Conservation (phyloP, 2,888 invertebrate genomes). For the Tetranychus truncatus region DNA sequence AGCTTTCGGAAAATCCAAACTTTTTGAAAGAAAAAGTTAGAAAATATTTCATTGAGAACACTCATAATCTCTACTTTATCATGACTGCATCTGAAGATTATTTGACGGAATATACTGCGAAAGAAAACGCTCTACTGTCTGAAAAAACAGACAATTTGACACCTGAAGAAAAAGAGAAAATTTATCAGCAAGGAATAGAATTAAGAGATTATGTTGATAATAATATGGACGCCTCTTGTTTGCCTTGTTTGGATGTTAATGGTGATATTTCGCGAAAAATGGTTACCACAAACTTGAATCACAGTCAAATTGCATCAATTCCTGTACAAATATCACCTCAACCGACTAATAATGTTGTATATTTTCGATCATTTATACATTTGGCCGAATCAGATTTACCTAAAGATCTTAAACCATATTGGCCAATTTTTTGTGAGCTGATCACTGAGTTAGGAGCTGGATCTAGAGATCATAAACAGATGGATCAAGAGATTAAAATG, state of each 20-base stretch:
- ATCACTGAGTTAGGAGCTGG: constrained; percentile 68
- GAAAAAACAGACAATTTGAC: constrained; percentile 44
- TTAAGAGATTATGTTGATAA: constrained; percentile 52
- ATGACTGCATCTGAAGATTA: constrained; percentile 67
- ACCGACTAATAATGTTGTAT: constrained; percentile 75
- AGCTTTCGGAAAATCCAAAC: constrained; percentile 45
- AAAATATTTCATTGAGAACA: constrained; percentile 47
- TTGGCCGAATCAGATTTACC: constrained; percentile 37
- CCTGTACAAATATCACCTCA: constrained; percentile 58
- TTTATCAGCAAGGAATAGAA: constrained; percentile 45
- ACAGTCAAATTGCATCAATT: constrained; percentile 34
- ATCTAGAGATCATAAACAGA: constrained; percentile 53
- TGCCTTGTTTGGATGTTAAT: constrained; percentile 48
- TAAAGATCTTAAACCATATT: constrained; percentile 46
- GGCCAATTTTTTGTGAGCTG: constrained; percentile 64
- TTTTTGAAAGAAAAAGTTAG: constrained; percentile 45
- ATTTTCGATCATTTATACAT: constrained; percentile 53
- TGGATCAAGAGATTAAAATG: constrained; percentile 54
- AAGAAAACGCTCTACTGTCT: constrained; percentile 49
- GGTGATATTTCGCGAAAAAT: constrained; percentile 18
- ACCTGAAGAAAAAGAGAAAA: constrained; percentile 41
- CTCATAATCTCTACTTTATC: constrained; percentile 57
- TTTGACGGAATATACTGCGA: constrained; percentile 44
- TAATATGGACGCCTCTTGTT: constrained; percentile 47
- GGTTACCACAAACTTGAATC: constrained; percentile 15